Conservation (phyloP, 2,797 vertebrate genomes). For the Muraenolepis orangiensis region DNA sequence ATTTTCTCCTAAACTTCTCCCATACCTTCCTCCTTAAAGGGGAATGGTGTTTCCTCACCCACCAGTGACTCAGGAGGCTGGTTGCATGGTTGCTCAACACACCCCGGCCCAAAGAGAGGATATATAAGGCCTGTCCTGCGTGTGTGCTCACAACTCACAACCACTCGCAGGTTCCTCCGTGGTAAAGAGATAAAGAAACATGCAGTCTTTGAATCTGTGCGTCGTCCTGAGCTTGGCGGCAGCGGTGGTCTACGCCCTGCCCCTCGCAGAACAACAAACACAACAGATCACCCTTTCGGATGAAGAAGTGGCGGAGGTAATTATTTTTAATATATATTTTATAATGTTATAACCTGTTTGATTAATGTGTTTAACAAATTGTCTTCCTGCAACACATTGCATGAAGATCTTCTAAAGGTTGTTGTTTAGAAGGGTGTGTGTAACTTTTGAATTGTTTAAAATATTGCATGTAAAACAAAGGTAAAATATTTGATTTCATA, state of each 20-base stretch:
- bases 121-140: conserved; percentile 52
- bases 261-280: conserved; percentile 18
- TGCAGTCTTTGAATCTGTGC: conserved; percentile 58
- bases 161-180: background rate
- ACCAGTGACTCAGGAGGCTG: conserved; percentile 1
- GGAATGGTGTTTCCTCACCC: conserved; percentile 20
- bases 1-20: conserved; percentile 19
- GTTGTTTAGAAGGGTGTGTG: too few relatives aligned
- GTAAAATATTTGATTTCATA: too few relatives aligned
- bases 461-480: too few relatives aligned
- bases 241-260: conserved; percentile 43
- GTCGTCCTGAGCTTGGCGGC: conserved; percentile 54
- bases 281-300: conserved; percentile 25
- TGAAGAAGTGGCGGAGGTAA: conserved; percentile 62
- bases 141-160: conserved; percentile 23
- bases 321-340: background rate
- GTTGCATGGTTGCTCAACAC: conserved; percentile 60
- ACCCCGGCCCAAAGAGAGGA: background rate
- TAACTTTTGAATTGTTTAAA: background rate
- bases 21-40: conserved; percentile 43
- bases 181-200: conserved; percentile 40
- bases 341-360: too few relatives aligned
- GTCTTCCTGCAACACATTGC: background rate
- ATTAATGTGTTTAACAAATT: too few relatives aligned
- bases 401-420: too few relatives aligned